Percentiles rank a stretch among this genome's conserved stretches.
These are phyloP conservation scores for Oreochromis spilurus DNA, from an alignment of 2,113 vertebrate genomes.

Conservation along the genomic window DNA sequence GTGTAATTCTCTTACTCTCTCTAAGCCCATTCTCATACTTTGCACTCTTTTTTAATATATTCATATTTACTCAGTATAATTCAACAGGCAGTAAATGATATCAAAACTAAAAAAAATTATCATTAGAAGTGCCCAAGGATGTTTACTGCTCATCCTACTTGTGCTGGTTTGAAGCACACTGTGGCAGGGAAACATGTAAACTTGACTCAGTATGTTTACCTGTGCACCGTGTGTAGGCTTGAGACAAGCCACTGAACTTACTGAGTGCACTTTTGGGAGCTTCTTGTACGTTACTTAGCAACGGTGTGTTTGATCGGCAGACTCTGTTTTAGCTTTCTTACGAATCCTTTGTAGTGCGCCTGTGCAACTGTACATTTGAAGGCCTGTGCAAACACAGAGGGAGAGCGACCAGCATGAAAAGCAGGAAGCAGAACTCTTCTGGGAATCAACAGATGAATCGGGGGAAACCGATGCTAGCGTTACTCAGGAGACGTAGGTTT, in stretches of 20 bases:
- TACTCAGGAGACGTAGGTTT: background rate
- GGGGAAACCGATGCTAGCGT: background rate
- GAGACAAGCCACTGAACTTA: conserved; percentile 51
- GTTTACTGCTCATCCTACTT: background rate
- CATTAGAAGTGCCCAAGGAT: background rate
- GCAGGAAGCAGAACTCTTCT: background rate
- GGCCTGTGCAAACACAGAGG: background rate
- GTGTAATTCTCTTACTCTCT: background rate
- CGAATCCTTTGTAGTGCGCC: background rate
- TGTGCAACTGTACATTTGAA: background rate
- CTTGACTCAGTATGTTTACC: conserved; percentile 51
- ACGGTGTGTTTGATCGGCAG: conserved; percentile 45
- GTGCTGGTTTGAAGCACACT: background rate
- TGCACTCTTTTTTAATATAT: background rate
- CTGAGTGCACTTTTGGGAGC: conserved; percentile 52
- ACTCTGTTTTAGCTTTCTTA: conserved; percentile 46
- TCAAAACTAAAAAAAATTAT: background rate
- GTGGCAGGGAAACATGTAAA: background rate
- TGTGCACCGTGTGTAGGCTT: conserved; percentile 44
- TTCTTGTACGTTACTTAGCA: conserved; percentile 69
- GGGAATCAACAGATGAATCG: conserved; percentile 20
- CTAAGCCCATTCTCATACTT: background rate
- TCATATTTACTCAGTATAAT: background rate
- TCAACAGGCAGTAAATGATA: background rate
- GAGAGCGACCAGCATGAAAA: background rate